Base-by-base conservation (phyloP, 2,888 invertebrate species). In the Malthinus seriepunctatus region DNA sequence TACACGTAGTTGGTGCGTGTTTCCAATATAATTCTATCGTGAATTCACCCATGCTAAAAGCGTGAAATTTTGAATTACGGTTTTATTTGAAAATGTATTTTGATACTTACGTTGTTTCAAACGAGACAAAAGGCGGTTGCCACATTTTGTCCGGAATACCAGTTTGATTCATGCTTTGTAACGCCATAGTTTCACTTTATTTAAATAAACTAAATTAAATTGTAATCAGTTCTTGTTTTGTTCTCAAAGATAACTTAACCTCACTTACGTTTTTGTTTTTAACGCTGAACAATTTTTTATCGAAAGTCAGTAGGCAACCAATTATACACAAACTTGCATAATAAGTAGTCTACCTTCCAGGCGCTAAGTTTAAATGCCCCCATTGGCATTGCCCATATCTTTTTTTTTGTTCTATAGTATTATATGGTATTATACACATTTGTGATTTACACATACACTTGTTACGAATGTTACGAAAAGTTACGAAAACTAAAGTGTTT, bases 21-120 rank as follows among this genome's bases (percentile, higher is more conserved):
- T 95, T 93, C 99, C 99, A 99, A 74, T 99, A 99, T 64, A 99
- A 82, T 79, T 99, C 98, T 47, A 98, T 80, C 0, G 88, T 84
- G 48, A 99, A 83, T 70, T 90, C 90, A 0, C 99, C 99, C 95
- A 98, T 97, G 44, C 94, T 94, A 76, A 50, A 82, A 81, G 60
- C 65, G 51, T 32, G 50, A 35, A 11, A 8, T 32, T 32, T 23
- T 10, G 47, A 44, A 42, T 35, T 23, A 5, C 23, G 23, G 23
- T 5, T 23, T 5, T 23, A 23, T 23, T 23, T 23, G 15, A 14
- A 3, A n/a, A 6, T 15, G 7, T n/a, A 42, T 42, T n/a, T n/a
- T 15, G 54, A 51, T 55, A 79, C 87, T 85, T 81, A 93, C 93
- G 91, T 88, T 57, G 94, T 94, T 78, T 93, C 92, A 51, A 95